A percentile compares a stretch with the other conserved stretches of the same genome.
phyloP scores from a whole-genome alignment of 2,888 invertebrate species.

The Taenaris catops region DNA sequence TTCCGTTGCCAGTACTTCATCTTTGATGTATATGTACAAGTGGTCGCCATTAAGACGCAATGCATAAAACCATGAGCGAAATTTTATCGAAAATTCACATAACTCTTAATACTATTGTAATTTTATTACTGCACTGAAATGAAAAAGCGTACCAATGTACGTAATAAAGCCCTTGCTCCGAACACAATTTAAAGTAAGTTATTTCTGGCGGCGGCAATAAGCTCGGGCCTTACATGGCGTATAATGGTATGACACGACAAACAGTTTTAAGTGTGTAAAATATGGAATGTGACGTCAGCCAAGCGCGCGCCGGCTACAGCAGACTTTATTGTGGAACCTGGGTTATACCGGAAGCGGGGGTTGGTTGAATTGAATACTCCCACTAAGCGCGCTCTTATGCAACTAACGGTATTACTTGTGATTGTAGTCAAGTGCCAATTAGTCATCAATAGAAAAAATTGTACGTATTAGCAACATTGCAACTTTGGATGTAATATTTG shows the following conservation, averaged over 20 bases:
- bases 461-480: too few relatives aligned
- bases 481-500: too few relatives aligned
- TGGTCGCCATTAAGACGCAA: conserved; percentile 45
- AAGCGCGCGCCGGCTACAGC: conserved; percentile 49
- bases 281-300: conserved; percentile 70
- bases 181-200: conserved; percentile 74
- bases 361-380: conserved; percentile 28
- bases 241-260: conserved; percentile 79
- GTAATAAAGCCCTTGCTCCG: conserved; percentile 57
- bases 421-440: too few relatives aligned
- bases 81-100: conserved; percentile 42
- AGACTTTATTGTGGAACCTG: conserved; percentile 58
- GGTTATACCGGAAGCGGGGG: conserved; percentile 50
- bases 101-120: conserved; percentile 47
- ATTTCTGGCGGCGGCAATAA: conserved; percentile 66
- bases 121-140: conserved; percentile 50
- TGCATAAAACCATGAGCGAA: conserved; percentile 34
- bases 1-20: conserved; percentile 30
- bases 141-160: conserved; percentile 58
- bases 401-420: conserved; percentile 1
- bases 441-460: too few relatives aligned
- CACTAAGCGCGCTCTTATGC: conserved; percentile 5
- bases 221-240: conserved; percentile 71
- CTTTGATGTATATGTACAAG: conserved; percentile 41
- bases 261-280: conserved; percentile 79